Evolutionary conservation across 1,140 invertebrate genomes (phyloP).

Genomic region (Elymnias hypermnestra): DNA sequence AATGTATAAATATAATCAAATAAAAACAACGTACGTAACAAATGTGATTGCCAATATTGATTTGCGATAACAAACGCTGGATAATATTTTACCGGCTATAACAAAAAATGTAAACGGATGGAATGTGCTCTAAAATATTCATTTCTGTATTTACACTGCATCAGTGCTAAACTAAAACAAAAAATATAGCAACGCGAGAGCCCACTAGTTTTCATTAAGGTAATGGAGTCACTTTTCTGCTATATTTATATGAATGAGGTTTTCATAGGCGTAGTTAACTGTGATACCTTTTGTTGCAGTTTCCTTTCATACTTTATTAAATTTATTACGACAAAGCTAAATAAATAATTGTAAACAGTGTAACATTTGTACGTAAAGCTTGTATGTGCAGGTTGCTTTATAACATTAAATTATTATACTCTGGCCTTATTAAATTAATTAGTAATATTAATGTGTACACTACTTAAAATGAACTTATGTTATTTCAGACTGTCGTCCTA

Average conservation of each 20-base stretch:
- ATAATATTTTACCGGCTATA: conserved; percentile 4
- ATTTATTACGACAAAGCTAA: no score
- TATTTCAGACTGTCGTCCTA: no score
- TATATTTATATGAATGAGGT: conserved; percentile 53
- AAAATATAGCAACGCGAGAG: conserved; percentile 51
- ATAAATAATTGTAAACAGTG: no score
- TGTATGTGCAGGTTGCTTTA: no score
- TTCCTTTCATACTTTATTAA: no score
- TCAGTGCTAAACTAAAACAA: conserved; percentile 44
- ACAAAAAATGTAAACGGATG: conserved; percentile 18
- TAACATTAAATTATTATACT: no score
- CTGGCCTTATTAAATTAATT: no score
- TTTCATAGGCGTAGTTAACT: conserved; percentile 12
- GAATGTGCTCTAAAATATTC: conserved; percentile 53
- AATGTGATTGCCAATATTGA: background rate
- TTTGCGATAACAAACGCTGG: conserved; percentile 1
- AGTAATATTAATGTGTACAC: no score
- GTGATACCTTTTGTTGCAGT: background rate
- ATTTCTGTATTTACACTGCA: conserved; percentile 65
- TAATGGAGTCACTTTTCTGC: conserved; percentile 63
- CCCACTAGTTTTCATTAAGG: conserved; percentile 63
- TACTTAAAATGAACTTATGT: no score
- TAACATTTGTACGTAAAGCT: no score
- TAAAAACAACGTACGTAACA: background rate
- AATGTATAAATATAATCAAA: background rate